These are phyloP conservation scores for Autographa gamma DNA, from an alignment of 2,888 invertebrate species.

Conservation along the genomic window DNA sequence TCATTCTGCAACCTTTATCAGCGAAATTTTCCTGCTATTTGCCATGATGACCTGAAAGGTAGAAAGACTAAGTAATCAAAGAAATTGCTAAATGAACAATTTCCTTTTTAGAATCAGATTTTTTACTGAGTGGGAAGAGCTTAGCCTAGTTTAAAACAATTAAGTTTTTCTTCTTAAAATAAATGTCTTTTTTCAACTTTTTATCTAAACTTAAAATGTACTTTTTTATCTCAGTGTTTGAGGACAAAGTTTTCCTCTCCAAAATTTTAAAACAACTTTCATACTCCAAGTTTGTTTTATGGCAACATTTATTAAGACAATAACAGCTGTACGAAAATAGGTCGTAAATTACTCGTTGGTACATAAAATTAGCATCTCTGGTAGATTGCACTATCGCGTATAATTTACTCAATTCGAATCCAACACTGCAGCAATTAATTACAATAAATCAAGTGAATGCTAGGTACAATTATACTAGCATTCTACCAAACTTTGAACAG, in stretches of 20 bases:
- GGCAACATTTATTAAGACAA: neutral
- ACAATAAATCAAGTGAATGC: slow-evolving; percentile 37
- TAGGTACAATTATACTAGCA: neutral
- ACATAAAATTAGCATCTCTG: slow-evolving; percentile 30
- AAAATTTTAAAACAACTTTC: no score
- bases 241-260: no score
- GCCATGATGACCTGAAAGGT: slow-evolving; percentile 40
- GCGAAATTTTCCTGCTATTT: slow-evolving; percentile 37
- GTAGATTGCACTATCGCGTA: slow-evolving; percentile 37
- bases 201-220: neutral
- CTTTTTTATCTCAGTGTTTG: neutral
- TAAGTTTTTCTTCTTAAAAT: neutral
- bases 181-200: neutral
- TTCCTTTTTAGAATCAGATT: slow-evolving; percentile 37
- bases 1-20: slow-evolving; percentile 53
- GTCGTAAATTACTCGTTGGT: slow-evolving; percentile 14
- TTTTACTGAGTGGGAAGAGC: neutral
- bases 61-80: slow-evolving; percentile 27
- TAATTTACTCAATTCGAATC: slow-evolving; percentile 29
- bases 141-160: neutral
- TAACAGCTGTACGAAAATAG: neutral
- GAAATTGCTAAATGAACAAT: slow-evolving; percentile 44
- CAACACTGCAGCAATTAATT: slow-evolving; percentile 39
- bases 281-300: neutral
- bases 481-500: slow-evolving; percentile 15